Conservation (phyloP, 2,888 invertebrate species). For the Panzeria rudis region DNA sequence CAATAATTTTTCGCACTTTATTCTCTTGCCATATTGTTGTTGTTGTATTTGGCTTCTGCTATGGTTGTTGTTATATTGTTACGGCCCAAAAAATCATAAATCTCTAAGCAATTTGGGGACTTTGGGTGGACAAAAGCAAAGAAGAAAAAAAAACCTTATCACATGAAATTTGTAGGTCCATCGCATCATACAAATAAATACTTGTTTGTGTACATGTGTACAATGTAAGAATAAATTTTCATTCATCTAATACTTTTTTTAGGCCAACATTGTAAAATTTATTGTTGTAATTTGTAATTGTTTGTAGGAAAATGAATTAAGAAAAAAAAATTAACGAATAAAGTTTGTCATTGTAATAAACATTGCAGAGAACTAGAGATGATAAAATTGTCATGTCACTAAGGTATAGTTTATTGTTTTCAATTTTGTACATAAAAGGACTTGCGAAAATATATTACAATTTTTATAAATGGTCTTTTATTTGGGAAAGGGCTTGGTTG, state of each 20-base stretch:
- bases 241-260: slow-evolving; percentile 58
- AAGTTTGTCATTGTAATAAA: slow-evolving; percentile 77
- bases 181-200: neutral
- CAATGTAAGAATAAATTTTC: slow-evolving; percentile 39
- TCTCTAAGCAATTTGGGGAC: slow-evolving; percentile 62
- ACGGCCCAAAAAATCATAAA: slow-evolving; percentile 61
- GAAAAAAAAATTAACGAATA: slow-evolving; percentile 55
- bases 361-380: slow-evolving; percentile 64
- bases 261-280: slow-evolving; percentile 75
- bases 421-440: slow-evolving; percentile 45
- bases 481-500: neutral
- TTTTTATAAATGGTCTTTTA: neutral
- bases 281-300: slow-evolving; percentile 81
- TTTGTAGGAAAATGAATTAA: slow-evolving; percentile 74
- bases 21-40: slow-evolving; percentile 33
- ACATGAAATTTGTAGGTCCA: slow-evolving; percentile 17
- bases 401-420: slow-evolving; percentile 70
- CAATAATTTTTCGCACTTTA: slow-evolving; percentile 68
- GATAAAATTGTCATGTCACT: slow-evolving; percentile 70
- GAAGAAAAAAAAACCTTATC: slow-evolving; percentile 49
- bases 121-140: slow-evolving; percentile 37
- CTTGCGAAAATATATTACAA: neutral
- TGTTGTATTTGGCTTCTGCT: slow-evolving; percentile 22
- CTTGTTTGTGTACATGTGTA: neutral
- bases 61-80: slow-evolving; percentile 52